phyloP scores from a whole-genome alignment of 2,888 invertebrate species.

The Thalpophila matura region DNA sequence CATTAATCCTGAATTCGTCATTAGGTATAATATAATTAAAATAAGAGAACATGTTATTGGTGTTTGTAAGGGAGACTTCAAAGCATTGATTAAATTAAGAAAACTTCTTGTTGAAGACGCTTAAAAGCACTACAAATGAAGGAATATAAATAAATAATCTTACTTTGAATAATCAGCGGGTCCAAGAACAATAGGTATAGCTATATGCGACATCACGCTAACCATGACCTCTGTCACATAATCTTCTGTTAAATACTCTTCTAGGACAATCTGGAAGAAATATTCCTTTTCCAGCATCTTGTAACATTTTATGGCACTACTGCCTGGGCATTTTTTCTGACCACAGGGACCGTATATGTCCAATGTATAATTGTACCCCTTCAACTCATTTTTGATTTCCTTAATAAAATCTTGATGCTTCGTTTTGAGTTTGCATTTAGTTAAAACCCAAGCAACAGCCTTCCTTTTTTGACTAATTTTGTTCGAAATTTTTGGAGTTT shows the following conservation, averaged over 20 bases:
- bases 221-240: constrained; percentile 79
- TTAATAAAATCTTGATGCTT: constrained; percentile 74
- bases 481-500: constrained; percentile 55
- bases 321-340: constrained; percentile 72
- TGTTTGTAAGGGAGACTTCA: too few species aligned
- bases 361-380: constrained; percentile 76
- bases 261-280: constrained; percentile 80
- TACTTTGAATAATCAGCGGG: constrained; percentile 78
- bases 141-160: constrained; percentile 29
- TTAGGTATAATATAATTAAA: too few species aligned
- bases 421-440: constrained; percentile 75
- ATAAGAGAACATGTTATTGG: too few species aligned
- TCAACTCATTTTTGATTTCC: constrained; percentile 74
- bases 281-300: constrained; percentile 78
- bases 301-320: constrained; percentile 71
- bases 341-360: constrained; percentile 81
- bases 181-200: constrained; percentile 81
- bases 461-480: constrained; percentile 72
- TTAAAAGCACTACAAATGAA: neutral
- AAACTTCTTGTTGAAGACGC: neutral
- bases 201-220: constrained; percentile 72
- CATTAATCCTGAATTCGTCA: too few species aligned
- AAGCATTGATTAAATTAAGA: neutral
- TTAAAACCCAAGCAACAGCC: constrained; percentile 80
- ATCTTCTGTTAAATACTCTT: constrained; percentile 77